These are phyloP conservation scores for Tinea pellionella DNA, from an alignment of 2,888 invertebrate genomes.

Conservation along the genomic window DNA sequence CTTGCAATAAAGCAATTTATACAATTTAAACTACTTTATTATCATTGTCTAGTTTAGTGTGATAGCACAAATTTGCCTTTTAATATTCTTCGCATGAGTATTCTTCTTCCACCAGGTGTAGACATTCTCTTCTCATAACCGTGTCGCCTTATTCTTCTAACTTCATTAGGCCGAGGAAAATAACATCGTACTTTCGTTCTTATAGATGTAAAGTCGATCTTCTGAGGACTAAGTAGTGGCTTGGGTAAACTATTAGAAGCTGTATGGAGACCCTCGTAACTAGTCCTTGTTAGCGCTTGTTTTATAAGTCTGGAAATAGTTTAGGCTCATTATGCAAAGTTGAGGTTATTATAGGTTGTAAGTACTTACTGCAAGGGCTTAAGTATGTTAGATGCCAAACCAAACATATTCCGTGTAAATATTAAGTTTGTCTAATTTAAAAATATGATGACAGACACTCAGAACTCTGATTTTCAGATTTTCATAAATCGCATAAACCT, in stretches of 20 bases:
- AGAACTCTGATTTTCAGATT: too few species aligned
- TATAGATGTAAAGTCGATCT: slow-evolving; percentile 36
- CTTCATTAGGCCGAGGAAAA: slow-evolving; percentile 82
- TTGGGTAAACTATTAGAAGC: slow-evolving; percentile 19
- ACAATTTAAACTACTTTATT: neutral
- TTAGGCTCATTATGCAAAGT: neutral
- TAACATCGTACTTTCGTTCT: slow-evolving; percentile 72
- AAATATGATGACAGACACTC: too few species aligned
- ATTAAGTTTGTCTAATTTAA: too few species aligned
- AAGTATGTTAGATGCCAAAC: neutral
- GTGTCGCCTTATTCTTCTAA: slow-evolving; percentile 75
- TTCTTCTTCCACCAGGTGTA: slow-evolving; percentile 74
- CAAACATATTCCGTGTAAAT: neutral
- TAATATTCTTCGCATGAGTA: slow-evolving; percentile 80
- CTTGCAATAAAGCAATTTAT: neutral
- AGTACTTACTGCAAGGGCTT: slow-evolving; percentile 8
- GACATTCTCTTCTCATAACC: slow-evolving; percentile 79
- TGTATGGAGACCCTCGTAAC: slow-evolving; percentile 24
- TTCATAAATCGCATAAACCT: too few species aligned
- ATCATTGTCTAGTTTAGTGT: slow-evolving; percentile 59
- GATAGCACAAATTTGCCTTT: slow-evolving; percentile 77
- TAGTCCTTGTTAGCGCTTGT: slow-evolving; percentile 21
- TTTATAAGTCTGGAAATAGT: slow-evolving; percentile 34
- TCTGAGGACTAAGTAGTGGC: slow-evolving; percentile 36
- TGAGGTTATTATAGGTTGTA: neutral